These are phyloP conservation scores for Drosophila algonquin DNA, from an alignment of 2,888 invertebrate species.

Conservation along the genomic window DNA sequence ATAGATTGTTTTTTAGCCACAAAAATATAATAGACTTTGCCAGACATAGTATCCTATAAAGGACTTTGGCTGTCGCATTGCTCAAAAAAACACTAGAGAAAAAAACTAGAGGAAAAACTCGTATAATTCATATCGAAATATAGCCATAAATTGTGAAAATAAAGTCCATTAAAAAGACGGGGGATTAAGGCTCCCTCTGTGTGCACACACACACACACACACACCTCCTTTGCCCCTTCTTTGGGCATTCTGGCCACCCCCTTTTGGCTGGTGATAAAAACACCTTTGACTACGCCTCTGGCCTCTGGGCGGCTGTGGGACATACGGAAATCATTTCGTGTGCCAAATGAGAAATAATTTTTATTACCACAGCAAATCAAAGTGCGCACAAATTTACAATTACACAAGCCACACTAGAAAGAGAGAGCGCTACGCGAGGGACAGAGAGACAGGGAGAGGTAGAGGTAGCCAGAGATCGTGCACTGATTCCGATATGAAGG, in stretches of 20 bases:
- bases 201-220: no score
- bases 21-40: conserved; percentile 33
- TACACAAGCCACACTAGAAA: conserved; percentile 42
- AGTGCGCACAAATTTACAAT: conserved; percentile 69
- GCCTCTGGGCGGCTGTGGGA: conserved; percentile 4
- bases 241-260: background rate
- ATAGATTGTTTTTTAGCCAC: conserved; percentile 15
- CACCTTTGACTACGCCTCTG: conserved; percentile 35
- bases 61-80: conserved; percentile 34
- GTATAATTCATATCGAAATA: conserved; percentile 35
- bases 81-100: background rate
- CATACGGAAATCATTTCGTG: conserved; percentile 68
- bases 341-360: conserved; percentile 55
- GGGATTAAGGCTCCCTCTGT: background rate
- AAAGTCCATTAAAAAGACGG: conserved; percentile 1
- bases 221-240: no score
- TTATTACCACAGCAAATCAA: conserved; percentile 71
- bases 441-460: background rate
- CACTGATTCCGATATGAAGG: conserved; percentile 54
- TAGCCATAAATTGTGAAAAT: conserved; percentile 29
- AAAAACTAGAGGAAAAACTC: background rate
- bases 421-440: background rate
- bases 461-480: conserved; percentile 38
- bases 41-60: conserved; percentile 33
- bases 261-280: background rate